Base-by-base conservation (phyloP, 2,888 invertebrate genomes). In the Geotrupes spiniger region DNA sequence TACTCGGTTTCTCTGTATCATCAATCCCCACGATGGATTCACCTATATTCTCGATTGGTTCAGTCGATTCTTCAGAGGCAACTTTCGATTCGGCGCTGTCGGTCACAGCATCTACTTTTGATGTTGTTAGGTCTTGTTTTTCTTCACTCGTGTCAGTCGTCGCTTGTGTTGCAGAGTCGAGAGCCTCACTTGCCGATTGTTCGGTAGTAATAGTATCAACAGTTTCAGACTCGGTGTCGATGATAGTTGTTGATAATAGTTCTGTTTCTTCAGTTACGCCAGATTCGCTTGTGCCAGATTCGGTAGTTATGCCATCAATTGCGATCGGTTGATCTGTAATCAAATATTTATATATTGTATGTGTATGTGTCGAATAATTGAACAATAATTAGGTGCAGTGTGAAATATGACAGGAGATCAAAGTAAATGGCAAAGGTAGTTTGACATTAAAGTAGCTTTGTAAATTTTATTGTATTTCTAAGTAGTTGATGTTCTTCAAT, bases 1-100 rank as follows among this genome's bases (percentile, higher is more conserved):
- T 15, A 14, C 48, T 40, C 28, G 28, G 46, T 36, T 60, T 58
- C 5, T 59, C 58, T 10, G 60, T 58, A 9, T 39, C 38, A 33
- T 46, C 38, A 4, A 38, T 38, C n/a, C 17, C 21, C 6, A 21
- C 21, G 6, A 10, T 11, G 6, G 54, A 46, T 58, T 57, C 16
- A 29, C 56, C 4, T 10, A n/a, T 31, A 25, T 10, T 9, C 10
- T 9, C 21, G n/a, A 63, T 64, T 8, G 65, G 63, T 25, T 31
- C 53, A 17, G 42, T 59, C 2, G 45, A 46, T 6, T 31, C 37
- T 11, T 36, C 42, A 47, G 33, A 40, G 11, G 15, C 36, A n/a
- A n/a, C n/a, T 10, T 51, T 52, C 17, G 49, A 37, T 29, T 9
- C 26, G 25, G 27, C 36, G 25, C 42, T 51, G 16, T 38, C 42